Evolutionary conservation across 92 coral and sea anemone species (phyloP).

Genomic region (Siderastrea radians): DNA sequence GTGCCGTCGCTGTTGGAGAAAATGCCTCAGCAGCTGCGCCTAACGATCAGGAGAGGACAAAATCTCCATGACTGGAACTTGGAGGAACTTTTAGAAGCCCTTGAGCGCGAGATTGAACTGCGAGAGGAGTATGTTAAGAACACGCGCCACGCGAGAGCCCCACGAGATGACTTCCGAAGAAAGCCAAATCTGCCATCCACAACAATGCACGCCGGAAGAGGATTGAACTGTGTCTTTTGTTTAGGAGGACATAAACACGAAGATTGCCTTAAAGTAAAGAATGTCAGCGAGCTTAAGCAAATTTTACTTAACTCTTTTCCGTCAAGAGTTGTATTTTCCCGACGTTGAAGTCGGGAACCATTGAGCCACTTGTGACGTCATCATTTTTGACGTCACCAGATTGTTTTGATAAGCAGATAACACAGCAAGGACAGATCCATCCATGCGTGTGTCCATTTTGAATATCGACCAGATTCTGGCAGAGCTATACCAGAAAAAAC

Average conservation of each 20-base stretch:
- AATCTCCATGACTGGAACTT: conserved; percentile 43
- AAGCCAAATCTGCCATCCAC: not conserved
- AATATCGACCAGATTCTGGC: no score
- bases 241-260: conserved; percentile 35
- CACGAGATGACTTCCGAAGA: not conserved
- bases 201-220: conserved; percentile 10
- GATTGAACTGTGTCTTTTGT: conserved; percentile 65
- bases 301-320: conserved; percentile 1
- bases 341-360: no score
- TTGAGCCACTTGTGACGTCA: no score
- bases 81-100: conserved; percentile 17
- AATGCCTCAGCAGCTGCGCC: conserved; percentile 34
- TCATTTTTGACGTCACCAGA: no score
- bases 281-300: conserved; percentile 26
- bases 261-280: conserved; percentile 20
- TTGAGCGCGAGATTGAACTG: conserved; percentile 22
- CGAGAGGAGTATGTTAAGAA: conserved; percentile 21
- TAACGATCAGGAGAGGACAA: conserved; percentile 60
- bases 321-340: no score
- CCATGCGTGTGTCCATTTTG: no score
- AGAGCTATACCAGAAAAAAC: no score
- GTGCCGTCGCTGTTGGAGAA: conserved; percentile 49
- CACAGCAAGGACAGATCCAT: no score
- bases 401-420: no score
- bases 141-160: not conserved